These are phyloP conservation scores for Tachuris rubrigastra DNA, from an alignment of 2,113 vertebrate genomes.

Conservation along the genomic window DNA sequence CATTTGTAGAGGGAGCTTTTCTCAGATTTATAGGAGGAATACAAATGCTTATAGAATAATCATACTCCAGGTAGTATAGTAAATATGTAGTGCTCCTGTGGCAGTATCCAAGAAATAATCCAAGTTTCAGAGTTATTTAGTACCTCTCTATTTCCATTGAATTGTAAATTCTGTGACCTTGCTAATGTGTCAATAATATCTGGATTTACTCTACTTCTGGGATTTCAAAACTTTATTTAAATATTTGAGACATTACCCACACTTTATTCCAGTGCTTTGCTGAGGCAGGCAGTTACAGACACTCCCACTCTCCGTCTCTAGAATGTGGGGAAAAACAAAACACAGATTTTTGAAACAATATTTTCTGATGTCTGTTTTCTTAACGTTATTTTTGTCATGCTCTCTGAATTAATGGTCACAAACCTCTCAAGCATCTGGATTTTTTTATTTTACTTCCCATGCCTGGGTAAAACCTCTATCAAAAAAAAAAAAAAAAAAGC, in stretches of 20 bases:
- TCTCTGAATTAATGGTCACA: background rate
- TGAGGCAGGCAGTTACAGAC: background rate
- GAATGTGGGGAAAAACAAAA: background rate
- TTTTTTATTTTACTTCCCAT: background rate
- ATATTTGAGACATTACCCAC: background rate
- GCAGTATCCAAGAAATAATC: slow-evolving; percentile 4
- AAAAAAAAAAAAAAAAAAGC: background rate
- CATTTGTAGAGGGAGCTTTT: slow-evolving; percentile 56
- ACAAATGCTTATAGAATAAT: slow-evolving; percentile 12
- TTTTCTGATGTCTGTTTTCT: background rate
- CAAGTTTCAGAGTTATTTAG: background rate
- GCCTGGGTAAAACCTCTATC: background rate
- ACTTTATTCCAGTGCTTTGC: background rate
- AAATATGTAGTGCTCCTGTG: slow-evolving; percentile 12
- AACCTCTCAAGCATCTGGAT: background rate
- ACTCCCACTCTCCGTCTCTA: background rate
- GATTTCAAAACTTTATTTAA: slow-evolving; percentile 18
- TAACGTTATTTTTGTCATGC: background rate
- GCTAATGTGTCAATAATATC: slow-evolving; percentile 40
- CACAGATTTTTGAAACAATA: background rate
- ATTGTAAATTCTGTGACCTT: background rate
- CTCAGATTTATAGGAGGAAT: slow-evolving; percentile 44
- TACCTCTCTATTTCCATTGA: background rate
- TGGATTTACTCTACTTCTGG: slow-evolving; percentile 1
- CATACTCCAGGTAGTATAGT: background rate